Percentiles rank a stretch among this genome's conserved stretches.
Conservation (phyloP, 64 coral and sea anemone genomes). For the Montipora efflorescens region DNA sequence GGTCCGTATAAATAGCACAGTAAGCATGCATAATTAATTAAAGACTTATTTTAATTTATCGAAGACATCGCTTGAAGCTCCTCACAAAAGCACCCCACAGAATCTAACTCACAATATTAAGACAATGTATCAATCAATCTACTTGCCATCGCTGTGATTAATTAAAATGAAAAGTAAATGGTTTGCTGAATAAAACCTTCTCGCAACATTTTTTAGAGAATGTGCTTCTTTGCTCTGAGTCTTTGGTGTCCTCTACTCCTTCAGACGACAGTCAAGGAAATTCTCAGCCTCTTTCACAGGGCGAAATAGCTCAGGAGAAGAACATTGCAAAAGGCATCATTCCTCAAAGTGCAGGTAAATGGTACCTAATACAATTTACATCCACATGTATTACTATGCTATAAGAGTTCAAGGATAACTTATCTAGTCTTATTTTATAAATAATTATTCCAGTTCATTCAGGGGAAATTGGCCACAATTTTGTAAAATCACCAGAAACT, state of each 20-base stretch:
- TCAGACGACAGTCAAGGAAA: slow-evolving; percentile 78
- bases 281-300: slow-evolving; percentile 38
- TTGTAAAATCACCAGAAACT: too few relatives aligned
- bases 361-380: too few relatives aligned
- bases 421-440: background rate
- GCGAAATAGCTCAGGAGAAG: background rate
- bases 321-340: background rate
- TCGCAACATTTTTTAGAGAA: slow-evolving; percentile 21
- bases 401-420: background rate
- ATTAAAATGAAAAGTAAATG: background rate
- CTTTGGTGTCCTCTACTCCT: slow-evolving; percentile 65
- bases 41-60: background rate
- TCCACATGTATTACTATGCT: background rate
- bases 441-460: too few relatives aligned
- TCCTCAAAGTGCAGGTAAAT: background rate
- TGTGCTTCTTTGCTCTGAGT: slow-evolving; percentile 64
- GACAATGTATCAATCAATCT: background rate
- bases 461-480: too few relatives aligned
- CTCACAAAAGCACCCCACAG: too few relatives aligned
- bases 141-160: too few relatives aligned
- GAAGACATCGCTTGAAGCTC: background rate
- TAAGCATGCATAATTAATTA: slow-evolving; percentile 25
- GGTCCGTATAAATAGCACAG: background rate
- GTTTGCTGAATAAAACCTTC: background rate
- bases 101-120: background rate